A percentile compares a stretch with the other conserved stretches of the same genome.
Evolutionary conservation across 1,140 invertebrate genomes (phyloP).

Genomic region (Drosophila kohkoa): DNA sequence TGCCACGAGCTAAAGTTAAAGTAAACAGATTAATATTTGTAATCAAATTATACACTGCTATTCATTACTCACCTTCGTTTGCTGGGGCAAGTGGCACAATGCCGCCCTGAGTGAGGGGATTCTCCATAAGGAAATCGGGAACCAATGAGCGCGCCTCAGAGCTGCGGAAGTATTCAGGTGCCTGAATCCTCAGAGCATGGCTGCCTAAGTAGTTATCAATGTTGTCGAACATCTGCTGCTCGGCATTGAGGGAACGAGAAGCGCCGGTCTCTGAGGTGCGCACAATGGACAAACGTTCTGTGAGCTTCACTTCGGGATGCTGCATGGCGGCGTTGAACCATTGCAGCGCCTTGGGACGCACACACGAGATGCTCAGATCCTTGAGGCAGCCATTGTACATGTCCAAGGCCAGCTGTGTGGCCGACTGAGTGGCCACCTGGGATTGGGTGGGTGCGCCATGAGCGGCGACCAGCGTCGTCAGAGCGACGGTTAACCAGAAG

Average conservation of each 20-base stretch:
- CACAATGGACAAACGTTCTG: constrained; percentile 89
- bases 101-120: constrained; percentile 88
- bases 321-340: constrained; percentile 89
- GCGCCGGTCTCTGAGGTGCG: constrained; percentile 85
- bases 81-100: constrained; percentile 88
- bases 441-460: constrained; percentile 50
- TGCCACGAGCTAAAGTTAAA: constrained; percentile 87
- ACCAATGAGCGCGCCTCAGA: constrained; percentile 87
- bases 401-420: constrained; percentile 87
- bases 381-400: constrained; percentile 88
- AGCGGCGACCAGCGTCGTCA: constrained; percentile 54
- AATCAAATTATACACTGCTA: constrained; percentile 23
- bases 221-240: constrained; percentile 86
- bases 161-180: constrained; percentile 87
- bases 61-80: constrained; percentile 86
- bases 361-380: constrained; percentile 88
- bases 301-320: constrained; percentile 89
- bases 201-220: constrained; percentile 88
- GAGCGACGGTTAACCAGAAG: constrained; percentile 54
- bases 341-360: constrained; percentile 90
- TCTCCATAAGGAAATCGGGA: constrained; percentile 88
- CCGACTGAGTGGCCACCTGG: constrained; percentile 77
- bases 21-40: background rate
- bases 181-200: constrained; percentile 88
- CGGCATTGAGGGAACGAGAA: constrained; percentile 43